Conservation (phyloP, 2,888 invertebrate genomes). For the Cylindroiulus punctatus region DNA sequence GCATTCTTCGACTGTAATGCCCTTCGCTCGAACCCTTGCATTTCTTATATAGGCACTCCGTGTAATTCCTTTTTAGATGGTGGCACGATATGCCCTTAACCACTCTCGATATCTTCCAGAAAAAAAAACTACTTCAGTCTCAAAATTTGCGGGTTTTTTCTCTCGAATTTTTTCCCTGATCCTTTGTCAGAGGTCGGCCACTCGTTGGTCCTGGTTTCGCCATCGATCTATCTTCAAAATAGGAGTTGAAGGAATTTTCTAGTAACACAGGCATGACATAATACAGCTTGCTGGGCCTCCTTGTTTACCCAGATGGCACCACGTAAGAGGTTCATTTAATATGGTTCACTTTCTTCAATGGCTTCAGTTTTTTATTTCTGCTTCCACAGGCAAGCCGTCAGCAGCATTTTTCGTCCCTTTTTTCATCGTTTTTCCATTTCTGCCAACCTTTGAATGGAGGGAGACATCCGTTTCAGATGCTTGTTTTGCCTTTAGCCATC, state of each 20-base stretch:
- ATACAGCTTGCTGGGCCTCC: background rate
- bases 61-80: constrained; percentile 17
- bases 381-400: background rate
- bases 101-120: background rate
- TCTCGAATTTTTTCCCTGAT: background rate
- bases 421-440: constrained; percentile 1
- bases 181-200: background rate
- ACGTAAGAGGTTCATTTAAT: constrained; percentile 32
- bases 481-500: constrained; percentile 27
- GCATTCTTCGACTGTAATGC: background rate
- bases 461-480: background rate
- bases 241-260: background rate
- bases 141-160: background rate
- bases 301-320: constrained; percentile 32
- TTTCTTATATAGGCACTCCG: background rate
- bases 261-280: background rate
- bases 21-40: background rate
- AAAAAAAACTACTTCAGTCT: background rate
- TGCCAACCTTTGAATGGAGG: background rate
- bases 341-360: constrained; percentile 32
- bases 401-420: background rate
- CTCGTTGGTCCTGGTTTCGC: background rate
- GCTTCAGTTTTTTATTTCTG: constrained; percentile 25
- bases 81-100: background rate
- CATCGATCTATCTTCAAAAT: background rate